Evolutionary conservation across 2,113 vertebrate genomes (phyloP).

Genomic region (Burhinus bistriatus): DNA sequence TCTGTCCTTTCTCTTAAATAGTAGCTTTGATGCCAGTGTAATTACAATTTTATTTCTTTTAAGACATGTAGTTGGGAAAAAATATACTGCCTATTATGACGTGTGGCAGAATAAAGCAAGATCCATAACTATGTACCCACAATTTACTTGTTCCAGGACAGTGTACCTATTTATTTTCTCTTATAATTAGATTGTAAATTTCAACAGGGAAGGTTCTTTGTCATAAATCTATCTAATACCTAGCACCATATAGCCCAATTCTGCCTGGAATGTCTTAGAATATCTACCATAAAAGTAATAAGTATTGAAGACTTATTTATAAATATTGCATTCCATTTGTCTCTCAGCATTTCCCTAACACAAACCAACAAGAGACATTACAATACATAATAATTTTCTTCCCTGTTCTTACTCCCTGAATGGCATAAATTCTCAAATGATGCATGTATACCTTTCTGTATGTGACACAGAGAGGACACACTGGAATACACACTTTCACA

Average conservation of each 20-base stretch:
- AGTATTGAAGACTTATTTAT: not conserved
- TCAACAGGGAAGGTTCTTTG: not conserved
- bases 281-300: not conserved
- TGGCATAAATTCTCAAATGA: not conserved
- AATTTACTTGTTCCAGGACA: not conserved
- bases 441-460: not conserved
- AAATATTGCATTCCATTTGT: not conserved
- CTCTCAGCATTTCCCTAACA: not conserved
- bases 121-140: not conserved
- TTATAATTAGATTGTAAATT: constrained; percentile 39
- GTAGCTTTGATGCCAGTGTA: not conserved
- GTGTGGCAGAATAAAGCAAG: not conserved
- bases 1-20: not conserved
- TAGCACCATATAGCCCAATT: not conserved
- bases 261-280: not conserved
- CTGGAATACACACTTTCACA: not conserved
- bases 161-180: not conserved
- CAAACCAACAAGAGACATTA: not conserved
- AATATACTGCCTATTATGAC: not conserved
- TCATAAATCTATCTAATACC: not conserved
- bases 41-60: constrained; percentile 27
- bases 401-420: not conserved
- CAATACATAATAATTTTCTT: not conserved
- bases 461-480: not conserved
- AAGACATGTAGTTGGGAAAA: not conserved